These are phyloP conservation scores for Ictalurus furcatus DNA, from an alignment of 2,113 vertebrate species.

Conservation along the genomic window DNA sequence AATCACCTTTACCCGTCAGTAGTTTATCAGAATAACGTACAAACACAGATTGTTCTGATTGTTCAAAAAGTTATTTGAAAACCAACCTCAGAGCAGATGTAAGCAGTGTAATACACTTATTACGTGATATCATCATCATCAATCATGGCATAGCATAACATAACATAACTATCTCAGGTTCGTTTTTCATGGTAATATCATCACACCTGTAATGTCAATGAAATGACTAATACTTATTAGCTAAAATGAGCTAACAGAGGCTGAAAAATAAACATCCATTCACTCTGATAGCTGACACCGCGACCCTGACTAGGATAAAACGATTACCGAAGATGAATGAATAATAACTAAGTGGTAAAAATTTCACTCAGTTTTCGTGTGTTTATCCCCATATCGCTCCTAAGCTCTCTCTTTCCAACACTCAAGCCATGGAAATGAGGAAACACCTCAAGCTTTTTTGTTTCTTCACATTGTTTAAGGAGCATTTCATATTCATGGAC, in stretches of 20 bases:
- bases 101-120: not conserved
- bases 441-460: slow-evolving; percentile 70
- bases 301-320: not conserved
- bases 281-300: not conserved
- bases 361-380: not conserved
- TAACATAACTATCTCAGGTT: not conserved
- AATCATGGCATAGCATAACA: not conserved
- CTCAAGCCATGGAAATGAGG: slow-evolving; percentile 72
- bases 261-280: not conserved
- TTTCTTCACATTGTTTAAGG: slow-evolving; percentile 62
- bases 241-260: not conserved
- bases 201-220: not conserved
- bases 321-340: not conserved
- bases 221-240: not conserved
- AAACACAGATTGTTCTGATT: not conserved
- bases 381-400: not conserved
- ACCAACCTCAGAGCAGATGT: not conserved
- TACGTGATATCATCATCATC: not conserved
- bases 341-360: not conserved
- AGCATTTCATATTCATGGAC: slow-evolving; percentile 74
- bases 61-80: not conserved
- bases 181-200: not conserved
- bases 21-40: not conserved
- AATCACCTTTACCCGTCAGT: not conserved
- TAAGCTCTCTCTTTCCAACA: slow-evolving; percentile 55